A percentile compares a stretch with the other conserved stretches of the same genome.
These are phyloP conservation scores for Dynastes maya DNA, from an alignment of 2,888 invertebrate genomes.

Conservation along the genomic window DNA sequence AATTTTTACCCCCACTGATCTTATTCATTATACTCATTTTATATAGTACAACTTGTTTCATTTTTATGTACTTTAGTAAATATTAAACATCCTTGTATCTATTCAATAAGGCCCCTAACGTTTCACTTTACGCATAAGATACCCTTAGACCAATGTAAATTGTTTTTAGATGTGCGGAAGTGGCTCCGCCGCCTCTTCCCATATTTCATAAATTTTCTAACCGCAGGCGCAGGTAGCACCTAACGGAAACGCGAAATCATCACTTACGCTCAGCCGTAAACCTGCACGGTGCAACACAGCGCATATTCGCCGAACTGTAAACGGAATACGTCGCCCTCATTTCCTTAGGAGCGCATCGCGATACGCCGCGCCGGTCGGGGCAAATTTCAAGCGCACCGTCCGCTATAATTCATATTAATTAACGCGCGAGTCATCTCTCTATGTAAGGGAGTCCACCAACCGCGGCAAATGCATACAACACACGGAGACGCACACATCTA, in stretches of 20 bases:
- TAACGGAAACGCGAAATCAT: conserved; percentile 18
- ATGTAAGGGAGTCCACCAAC: conserved; percentile 9
- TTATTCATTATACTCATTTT: too few relatives aligned
- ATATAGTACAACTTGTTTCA: too few relatives aligned
- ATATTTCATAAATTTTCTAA: conserved; percentile 10
- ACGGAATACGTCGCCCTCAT: conserved; percentile 1
- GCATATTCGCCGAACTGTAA: conserved; percentile 20
- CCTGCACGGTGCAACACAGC: not conserved
- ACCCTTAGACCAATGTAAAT: too few relatives aligned
- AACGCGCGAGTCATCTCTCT: conserved; percentile 3
- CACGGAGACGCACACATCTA: conserved; percentile 18
- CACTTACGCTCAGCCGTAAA: conserved; percentile 4
- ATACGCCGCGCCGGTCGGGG: not conserved
- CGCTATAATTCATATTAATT: conserved; percentile 47
- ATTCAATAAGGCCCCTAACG: too few relatives aligned
- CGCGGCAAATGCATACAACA: conserved; percentile 13
- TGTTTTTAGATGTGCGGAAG: too few relatives aligned
- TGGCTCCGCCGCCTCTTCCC: too few relatives aligned
- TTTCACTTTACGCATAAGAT: too few relatives aligned
- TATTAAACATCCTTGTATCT: too few relatives aligned
- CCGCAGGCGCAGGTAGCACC: not conserved
- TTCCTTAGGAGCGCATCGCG: conserved; percentile 21
- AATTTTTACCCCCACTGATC: too few relatives aligned
- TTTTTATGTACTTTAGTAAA: too few relatives aligned
- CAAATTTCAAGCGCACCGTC: conserved; percentile 22